Percentiles rank a stretch among this genome's conserved stretches.
Evolutionary conservation across 2,888 invertebrate genomes (phyloP).

Genomic region (Drosophila lacicola): DNA sequence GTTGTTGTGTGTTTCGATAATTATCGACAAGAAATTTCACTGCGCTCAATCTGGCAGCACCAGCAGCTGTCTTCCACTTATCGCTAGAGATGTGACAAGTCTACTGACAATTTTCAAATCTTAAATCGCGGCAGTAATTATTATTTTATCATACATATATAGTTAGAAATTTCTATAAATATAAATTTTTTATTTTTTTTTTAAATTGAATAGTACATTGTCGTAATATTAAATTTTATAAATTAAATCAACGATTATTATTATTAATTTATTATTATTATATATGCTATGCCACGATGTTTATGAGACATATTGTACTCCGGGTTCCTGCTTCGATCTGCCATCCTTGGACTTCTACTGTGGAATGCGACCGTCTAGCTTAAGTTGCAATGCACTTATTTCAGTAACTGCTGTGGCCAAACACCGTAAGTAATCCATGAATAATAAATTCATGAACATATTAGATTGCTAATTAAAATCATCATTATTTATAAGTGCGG

Average conservation of each 20-base stretch:
- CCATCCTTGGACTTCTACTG: slow-evolving; percentile 2
- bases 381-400: neutral
- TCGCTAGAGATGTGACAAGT: slow-evolving; percentile 24
- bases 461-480: no score
- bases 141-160: neutral
- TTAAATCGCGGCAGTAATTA: no score
- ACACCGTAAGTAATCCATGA: no score
- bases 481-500: neutral
- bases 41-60: slow-evolving; percentile 22
- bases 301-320: slow-evolving; percentile 94
- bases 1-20: neutral
- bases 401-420: neutral
- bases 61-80: neutral
- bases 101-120: no score
- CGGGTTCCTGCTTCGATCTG: slow-evolving; percentile 47
- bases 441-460: no score
- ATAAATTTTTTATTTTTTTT: no score
- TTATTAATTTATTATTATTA: no score
- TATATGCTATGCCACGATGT: slow-evolving; percentile 92
- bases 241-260: no score
- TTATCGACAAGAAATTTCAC: neutral
- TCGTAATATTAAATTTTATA: neutral
- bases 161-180: neutral
- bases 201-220: no score
- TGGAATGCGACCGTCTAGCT: neutral